Evolutionary conservation across 2,113 vertebrate species (phyloP), one percentile per base, ranked within the genome.

Genomic region (Platycercus adscitus): DNA sequence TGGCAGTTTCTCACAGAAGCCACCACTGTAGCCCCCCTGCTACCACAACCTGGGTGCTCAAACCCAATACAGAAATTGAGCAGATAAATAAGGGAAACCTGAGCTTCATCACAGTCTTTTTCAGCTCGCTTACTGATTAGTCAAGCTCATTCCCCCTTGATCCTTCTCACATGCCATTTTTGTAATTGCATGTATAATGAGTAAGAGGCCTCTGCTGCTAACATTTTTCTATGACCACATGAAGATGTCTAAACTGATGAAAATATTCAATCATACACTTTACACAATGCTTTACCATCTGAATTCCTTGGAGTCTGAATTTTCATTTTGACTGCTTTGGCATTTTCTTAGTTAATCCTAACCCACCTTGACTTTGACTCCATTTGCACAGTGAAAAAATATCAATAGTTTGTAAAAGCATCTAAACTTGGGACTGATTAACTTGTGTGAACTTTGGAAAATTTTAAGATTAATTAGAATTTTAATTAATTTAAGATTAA

Each of bases 401-500:
- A 0, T 11, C 35, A 23, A 26, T 24, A 29, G 21, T 49, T 79
- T 84, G 33, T 31, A 76, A 95, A 80, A 79, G 19, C 31, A 70
- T 44, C 33, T 25, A 21, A 75, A 92, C 60, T 94, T 92, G 21
- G 46, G 60, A 60, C 50, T 94, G 41, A 91, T 88, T 65, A 92
- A 86, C n/a, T 75, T 78, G 16, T 35, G 28, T 86, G 89, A 96
- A 91, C 88, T 96, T 95, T 79, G 16, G 52, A 88, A 89, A 89
- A 84, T 60, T 88, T 90, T 81, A 91, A 88, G 56, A 92, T 71
- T 81, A 86, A 88, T 86, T 58, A 88, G 87, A 91, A 86, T 64
- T 88, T 88, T 84, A 91, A 88, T 71, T 84, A 83, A 88, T 88
- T 88, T 84, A 92, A 81, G 56, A 92, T 71, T 84, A 86, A 88